Evolutionary conservation across 2,888 invertebrate genomes (phyloP).

Genomic region (Amorpha juglandis): DNA sequence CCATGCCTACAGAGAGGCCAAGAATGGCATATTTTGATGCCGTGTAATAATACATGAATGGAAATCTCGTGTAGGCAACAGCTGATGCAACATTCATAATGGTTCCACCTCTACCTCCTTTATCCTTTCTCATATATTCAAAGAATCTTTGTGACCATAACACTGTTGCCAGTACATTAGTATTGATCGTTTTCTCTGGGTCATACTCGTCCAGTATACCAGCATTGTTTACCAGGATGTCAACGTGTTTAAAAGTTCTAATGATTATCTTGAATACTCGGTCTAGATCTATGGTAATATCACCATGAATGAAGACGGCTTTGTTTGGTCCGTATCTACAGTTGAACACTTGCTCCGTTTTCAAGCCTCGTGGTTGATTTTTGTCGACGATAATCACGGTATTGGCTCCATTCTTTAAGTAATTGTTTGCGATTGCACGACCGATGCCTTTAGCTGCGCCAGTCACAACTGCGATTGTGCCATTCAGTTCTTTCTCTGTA

Average conservation of each 20-base stretch:
- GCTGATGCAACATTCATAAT: slow-evolving; percentile 86
- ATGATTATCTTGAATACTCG: slow-evolving; percentile 52
- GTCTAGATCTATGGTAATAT: slow-evolving; percentile 75
- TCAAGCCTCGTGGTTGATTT: slow-evolving; percentile 48
- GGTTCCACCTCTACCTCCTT: slow-evolving; percentile 82
- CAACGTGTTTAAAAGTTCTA: slow-evolving; percentile 53
- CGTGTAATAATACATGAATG: slow-evolving; percentile 33
- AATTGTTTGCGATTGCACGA: slow-evolving; percentile 62
- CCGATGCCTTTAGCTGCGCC: slow-evolving; percentile 82
- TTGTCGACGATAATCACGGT: slow-evolving; percentile 41
- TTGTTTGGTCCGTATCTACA: slow-evolving; percentile 66
- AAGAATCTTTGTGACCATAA: slow-evolving; percentile 75
- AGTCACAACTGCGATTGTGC: slow-evolving; percentile 47
- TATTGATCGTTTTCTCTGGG: slow-evolving; percentile 45
- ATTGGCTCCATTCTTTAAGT: slow-evolving; percentile 63
- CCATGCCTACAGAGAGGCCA: slow-evolving; percentile 71
- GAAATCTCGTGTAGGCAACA: slow-evolving; percentile 58
- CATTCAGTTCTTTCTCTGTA: neutral
- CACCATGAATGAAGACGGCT: slow-evolving; percentile 72
- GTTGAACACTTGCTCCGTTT: slow-evolving; percentile 62
- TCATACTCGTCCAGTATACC: slow-evolving; percentile 55
- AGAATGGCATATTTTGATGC: slow-evolving; percentile 66
- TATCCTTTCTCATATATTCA: slow-evolving; percentile 79
- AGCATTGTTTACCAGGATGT: slow-evolving; percentile 71
- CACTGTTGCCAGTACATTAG: slow-evolving; percentile 56